These are phyloP conservation scores for Clarias pachynema DNA, from an alignment of 2,797 vertebrate genomes.

Conservation along the genomic window DNA sequence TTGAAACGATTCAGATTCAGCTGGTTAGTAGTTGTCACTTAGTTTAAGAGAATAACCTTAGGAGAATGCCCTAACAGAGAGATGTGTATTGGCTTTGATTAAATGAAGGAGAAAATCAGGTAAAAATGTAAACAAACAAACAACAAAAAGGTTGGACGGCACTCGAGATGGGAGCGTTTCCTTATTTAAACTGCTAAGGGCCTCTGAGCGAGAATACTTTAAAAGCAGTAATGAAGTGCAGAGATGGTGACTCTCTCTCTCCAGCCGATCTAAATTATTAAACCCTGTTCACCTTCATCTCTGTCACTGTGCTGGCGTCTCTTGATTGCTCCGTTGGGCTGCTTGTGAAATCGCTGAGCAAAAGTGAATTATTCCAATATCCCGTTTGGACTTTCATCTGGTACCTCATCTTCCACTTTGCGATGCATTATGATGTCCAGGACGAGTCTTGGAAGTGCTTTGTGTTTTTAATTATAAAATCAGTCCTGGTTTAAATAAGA, in stretches of 20 bases:
- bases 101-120: too few species aligned
- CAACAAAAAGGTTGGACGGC: background rate
- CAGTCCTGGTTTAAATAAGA: background rate
- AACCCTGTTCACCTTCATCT: constrained; percentile 20
- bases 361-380: background rate
- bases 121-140: too few species aligned
- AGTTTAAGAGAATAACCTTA: too few species aligned
- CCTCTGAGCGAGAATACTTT: background rate
- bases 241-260: constrained; percentile 7
- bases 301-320: background rate
- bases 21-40: too few species aligned
- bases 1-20: too few species aligned
- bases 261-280: constrained; percentile 4
- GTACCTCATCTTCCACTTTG: background rate
- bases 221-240: background rate
- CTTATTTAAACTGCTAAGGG: background rate
- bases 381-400: background rate
- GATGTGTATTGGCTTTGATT: too few species aligned
- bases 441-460: background rate
- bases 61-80: too few species aligned
- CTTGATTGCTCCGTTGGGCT: constrained; percentile 5
- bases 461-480: background rate
- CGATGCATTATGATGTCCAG: background rate
- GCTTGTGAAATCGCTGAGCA: background rate
- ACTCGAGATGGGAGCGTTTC: background rate